A percentile compares a stretch with the other conserved stretches of the same genome.
These are phyloP conservation scores for Eilema depressum DNA, from an alignment of 2,888 invertebrate genomes.

Conservation along the genomic window DNA sequence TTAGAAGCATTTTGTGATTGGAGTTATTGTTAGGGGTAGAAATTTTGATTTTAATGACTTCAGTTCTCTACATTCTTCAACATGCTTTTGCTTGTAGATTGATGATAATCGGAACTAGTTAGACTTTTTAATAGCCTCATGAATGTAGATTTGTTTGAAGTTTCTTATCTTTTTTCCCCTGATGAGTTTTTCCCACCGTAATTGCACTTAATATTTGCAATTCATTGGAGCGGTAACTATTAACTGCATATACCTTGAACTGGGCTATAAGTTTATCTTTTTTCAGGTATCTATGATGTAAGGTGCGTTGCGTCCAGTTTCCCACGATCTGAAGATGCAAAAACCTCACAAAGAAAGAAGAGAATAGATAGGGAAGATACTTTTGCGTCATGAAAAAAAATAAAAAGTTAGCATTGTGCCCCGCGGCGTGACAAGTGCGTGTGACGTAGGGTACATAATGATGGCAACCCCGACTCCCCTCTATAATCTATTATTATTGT, in stretches of 20 bases:
- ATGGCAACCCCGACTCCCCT: constrained; percentile 41
- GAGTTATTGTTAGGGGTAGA: constrained; percentile 74
- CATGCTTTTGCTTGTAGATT: constrained; percentile 61
- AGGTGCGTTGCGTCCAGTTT: constrained; percentile 51
- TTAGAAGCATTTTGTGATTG: constrained; percentile 81
- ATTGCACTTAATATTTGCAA: not conserved
- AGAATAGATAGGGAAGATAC: constrained; percentile 63
- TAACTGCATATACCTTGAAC: constrained; percentile 17
- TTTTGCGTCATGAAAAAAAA: constrained; percentile 63
- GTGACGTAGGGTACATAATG: constrained; percentile 64
- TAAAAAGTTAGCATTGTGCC: constrained; percentile 68
- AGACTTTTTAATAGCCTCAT: constrained; percentile 40
- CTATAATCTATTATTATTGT: constrained; percentile 58
- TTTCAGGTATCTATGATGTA: constrained; percentile 57
- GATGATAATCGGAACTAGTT: constrained; percentile 57
- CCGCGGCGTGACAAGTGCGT: constrained; percentile 78
- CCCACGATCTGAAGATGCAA: constrained; percentile 74
- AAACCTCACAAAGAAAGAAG: constrained; percentile 61
- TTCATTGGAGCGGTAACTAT: not conserved
- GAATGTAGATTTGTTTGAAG: not conserved
- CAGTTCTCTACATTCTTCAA: constrained; percentile 64
- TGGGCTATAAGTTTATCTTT: constrained; percentile 50
- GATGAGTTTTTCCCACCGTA: not conserved
- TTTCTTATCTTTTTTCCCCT: not conserved
- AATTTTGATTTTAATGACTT: constrained; percentile 72